Conservation (phyloP, 2,888 invertebrate species). For the Ceratothoa steindachneri region DNA sequence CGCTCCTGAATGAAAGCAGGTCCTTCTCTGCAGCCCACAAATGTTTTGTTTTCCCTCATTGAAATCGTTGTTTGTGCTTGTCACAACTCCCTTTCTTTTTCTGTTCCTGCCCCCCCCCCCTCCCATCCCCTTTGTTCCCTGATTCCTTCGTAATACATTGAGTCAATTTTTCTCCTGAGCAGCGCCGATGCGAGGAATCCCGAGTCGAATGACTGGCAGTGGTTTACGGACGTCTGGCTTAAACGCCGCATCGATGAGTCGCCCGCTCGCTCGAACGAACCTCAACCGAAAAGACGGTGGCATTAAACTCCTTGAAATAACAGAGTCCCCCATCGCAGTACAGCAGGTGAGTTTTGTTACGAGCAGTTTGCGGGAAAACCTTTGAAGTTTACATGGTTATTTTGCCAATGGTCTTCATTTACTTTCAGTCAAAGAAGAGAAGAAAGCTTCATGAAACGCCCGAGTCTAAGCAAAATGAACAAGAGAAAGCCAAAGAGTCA, state of each 20-base stretch:
- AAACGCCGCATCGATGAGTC: slow-evolving; percentile 54
- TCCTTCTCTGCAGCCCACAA: too few relatives aligned
- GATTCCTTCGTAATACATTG: too few relatives aligned
- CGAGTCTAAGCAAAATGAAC: slow-evolving; percentile 34
- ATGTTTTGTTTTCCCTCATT: too few relatives aligned
- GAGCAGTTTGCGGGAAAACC: too few relatives aligned
- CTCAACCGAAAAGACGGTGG: slow-evolving; percentile 80
- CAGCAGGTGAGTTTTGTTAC: slow-evolving; percentile 76
- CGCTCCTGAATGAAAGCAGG: too few relatives aligned
- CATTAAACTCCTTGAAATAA: slow-evolving; percentile 88
- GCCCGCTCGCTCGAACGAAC: slow-evolving; percentile 62
- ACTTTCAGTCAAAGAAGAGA: slow-evolving; percentile 42
- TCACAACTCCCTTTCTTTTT: too few relatives aligned
- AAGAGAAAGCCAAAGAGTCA: slow-evolving; percentile 28
- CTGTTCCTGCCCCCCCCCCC: too few relatives aligned
- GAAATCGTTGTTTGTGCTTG: too few relatives aligned
- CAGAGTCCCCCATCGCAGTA: slow-evolving; percentile 86
- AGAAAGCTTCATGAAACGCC: slow-evolving; percentile 37
- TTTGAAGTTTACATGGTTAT: too few relatives aligned
- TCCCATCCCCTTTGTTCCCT: too few relatives aligned
- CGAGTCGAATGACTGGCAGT: slow-evolving; percentile 69
- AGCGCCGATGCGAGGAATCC: slow-evolving; percentile 89
- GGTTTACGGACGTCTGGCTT: slow-evolving; percentile 53
- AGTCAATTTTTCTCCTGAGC: too few relatives aligned
- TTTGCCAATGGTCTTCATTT: too few relatives aligned